Base-by-base conservation (phyloP, 2,888 invertebrate species). In the Altica lythri region DNA sequence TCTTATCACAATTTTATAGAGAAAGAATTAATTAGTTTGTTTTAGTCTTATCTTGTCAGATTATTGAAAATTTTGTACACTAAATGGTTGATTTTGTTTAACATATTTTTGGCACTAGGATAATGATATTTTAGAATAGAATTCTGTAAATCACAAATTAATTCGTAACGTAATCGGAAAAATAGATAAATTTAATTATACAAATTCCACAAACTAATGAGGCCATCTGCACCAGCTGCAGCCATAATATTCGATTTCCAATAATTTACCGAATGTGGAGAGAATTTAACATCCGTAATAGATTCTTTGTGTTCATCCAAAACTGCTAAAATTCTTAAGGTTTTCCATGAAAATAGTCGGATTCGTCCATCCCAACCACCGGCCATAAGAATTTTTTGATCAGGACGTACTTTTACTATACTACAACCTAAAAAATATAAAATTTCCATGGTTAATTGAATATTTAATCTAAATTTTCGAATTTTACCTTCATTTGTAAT, bases 201-300 rank as follows among this genome's bases (percentile, higher is more conserved):
- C 66, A 91, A 80, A 78, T 89, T 85, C 90, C 90, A 91, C 50
- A 91, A 79, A 3, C 89, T 86, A 63, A 91, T 86, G 68, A 83
- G 83, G 61, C 88, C 86, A 75, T 91, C 90, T 57, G 86, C 82
- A 16, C 88, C 86, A 35, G 84, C 84, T 0, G 86, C 87, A 9
- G 89, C 90, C 86, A 90, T 86, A n/a, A 90, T 81, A 52, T 85
- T 83, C n/a, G 86, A 82, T 45, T 84, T 83, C 85, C 89, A 89
- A 63, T 81, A 79, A 51, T 82, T 79, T 4, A 89, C 84, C 59
- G 81, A 80, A 37, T 80, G 79, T 0, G 78, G 76, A 2, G 90
- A 88, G 75, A 86, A 90, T 34, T 82, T 82, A 51, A 90, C 81
- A 72, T 89, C 88, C 69, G 87, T 84, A 43, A 91, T 80, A 25